Conservation (phyloP, 2,888 invertebrate species). For the Anoplius nigerrimus region DNA sequence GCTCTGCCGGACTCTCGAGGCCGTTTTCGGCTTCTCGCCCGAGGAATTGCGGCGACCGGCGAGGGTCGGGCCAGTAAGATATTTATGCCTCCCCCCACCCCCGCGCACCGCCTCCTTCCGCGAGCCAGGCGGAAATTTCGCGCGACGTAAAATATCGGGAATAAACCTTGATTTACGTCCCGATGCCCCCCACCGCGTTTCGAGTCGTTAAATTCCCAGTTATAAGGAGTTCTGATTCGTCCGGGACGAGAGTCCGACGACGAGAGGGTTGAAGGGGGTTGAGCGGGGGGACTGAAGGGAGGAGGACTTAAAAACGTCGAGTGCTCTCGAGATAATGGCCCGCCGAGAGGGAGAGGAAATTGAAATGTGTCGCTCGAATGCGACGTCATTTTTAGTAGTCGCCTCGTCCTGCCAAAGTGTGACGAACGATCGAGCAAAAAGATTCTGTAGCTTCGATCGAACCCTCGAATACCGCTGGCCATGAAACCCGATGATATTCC, state of each 20-base stretch:
- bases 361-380: conserved; percentile 5
- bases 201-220: not conserved
- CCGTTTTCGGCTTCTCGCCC: no score
- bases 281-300: no score
- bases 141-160: conserved; percentile 4
- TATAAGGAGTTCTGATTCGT: conserved; percentile 2
- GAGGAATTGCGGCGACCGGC: not conserved
- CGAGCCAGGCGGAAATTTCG: conserved; percentile 1
- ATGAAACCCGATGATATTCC: no score
- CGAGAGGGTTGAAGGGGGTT: no score
- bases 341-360: not conserved
- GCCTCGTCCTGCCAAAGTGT: no score
- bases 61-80: not conserved
- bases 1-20: no score
- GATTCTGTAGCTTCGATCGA: no score
- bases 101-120: no score
- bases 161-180: not conserved
- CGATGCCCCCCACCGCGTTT: not conserved
- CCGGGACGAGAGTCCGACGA: no score
- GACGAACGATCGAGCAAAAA: no score
- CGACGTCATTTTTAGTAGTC: not conserved
- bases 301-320: not conserved
- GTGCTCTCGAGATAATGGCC: not conserved
- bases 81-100: no score
- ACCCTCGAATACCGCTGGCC: no score